These are phyloP conservation scores for Ariopsis seemanni DNA, from an alignment of 2,113 vertebrate genomes.

Conservation along the genomic window DNA sequence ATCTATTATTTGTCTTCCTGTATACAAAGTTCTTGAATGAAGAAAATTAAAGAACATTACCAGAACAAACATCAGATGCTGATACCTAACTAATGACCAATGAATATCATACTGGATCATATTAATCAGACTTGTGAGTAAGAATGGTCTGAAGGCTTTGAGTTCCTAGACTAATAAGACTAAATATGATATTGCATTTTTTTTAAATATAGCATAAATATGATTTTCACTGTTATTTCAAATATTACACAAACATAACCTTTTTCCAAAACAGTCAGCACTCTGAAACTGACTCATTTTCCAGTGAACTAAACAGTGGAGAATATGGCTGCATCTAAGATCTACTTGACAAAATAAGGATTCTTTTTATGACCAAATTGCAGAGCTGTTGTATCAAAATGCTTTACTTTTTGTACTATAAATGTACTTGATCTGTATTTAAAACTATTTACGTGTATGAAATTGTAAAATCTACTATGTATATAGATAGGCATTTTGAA, in stretches of 20 bases:
- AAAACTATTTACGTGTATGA: conserved; percentile 49
- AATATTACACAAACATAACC: neutral
- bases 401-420: conserved; percentile 45
- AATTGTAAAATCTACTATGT: conserved; percentile 57
- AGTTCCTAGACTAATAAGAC: neutral
- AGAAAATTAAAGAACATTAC: neutral
- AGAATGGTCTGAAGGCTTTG: neutral
- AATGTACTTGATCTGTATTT: conserved; percentile 51
- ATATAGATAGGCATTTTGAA: conserved; percentile 68
- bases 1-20: conserved; percentile 50
- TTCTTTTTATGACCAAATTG: conserved; percentile 34
- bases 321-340: conserved; percentile 16
- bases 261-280: conserved; percentile 2
- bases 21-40: conserved; percentile 12
- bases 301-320: neutral
- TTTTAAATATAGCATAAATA: neutral
- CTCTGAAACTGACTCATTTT: conserved; percentile 21
- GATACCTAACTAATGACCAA: neutral
- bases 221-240: conserved; percentile 15
- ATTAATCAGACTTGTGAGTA: neutral
- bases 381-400: conserved; percentile 35
- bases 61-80: neutral
- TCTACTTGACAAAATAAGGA: conserved; percentile 12
- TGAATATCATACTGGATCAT: neutral
- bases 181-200: neutral